Evolutionary conservation across 2,113 vertebrate species (phyloP), one percentile per base, ranked within the genome.

Genomic region (Pseudorectes ferrugineus): DNA sequence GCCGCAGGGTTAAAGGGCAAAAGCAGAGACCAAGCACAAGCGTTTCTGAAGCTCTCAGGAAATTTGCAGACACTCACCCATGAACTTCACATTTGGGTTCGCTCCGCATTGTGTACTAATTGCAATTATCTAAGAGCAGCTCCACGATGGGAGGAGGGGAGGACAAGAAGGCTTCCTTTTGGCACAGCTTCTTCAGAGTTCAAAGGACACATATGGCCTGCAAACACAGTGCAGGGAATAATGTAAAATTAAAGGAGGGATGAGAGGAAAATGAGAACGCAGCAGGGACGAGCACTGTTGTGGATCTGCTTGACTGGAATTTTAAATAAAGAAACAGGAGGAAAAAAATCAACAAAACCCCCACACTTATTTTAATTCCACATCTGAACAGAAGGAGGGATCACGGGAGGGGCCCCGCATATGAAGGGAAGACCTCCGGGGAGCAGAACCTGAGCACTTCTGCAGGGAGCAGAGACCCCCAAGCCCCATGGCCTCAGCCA

Each of bases 151-250:
- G 91, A 79, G 89, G 71, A 79, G 75, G 57, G 81, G 82, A 78
- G 52, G 65, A 76, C 83, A 75, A 78, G 89, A 93, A 87, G 33
- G 81, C 88, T 95, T 92, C 85, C 84, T 93, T 95, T 96, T 93
- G 87, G 72, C 91, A 96, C 65, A 91, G 96, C 72, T 95, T 67
- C 86, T 95, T 61, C 63, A 48, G 66, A 59, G 85, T 91, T 89
- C 78, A 95, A 91, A 96, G 79, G 89, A 93, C 78, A 76, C 75
- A 92, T 91, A 65, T 74, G 90, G 62, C 84, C 85, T 94, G 70
- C 88, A 96, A 85, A 93, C 89, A 76, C 57, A 87, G 86, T 10
- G 15, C 88, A 90, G 54, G 77, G 66, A 65, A 89, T 90, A 94
- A 55, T 43, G 65, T 63, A 65, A 95, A 92, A 62, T 45, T 79